These are phyloP conservation scores for Poecile atricapillus DNA, from an alignment of 2,113 vertebrate species.

Conservation along the genomic window DNA sequence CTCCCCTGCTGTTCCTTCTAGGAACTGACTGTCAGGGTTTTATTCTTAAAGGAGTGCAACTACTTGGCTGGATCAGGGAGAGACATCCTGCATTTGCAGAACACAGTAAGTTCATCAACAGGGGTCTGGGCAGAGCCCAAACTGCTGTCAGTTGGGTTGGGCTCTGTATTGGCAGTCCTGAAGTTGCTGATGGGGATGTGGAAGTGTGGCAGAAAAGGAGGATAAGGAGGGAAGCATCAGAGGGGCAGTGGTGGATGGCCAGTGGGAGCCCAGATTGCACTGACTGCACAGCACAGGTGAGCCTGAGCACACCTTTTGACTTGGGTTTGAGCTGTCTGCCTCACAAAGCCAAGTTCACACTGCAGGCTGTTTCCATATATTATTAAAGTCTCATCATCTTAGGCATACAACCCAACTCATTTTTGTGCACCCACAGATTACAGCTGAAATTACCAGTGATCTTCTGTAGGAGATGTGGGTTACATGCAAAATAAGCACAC, in stretches of 20 bases:
- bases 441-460: not conserved
- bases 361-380: not conserved
- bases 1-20: fast-evolving
- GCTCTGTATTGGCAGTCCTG: not conserved
- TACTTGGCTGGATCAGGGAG: not conserved
- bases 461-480: not conserved
- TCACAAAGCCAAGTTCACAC: not conserved
- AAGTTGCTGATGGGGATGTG: not conserved
- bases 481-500: not conserved
- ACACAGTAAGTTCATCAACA: not conserved
- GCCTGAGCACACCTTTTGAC: not conserved
- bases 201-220: not conserved
- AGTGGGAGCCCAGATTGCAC: not conserved
- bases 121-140: not conserved
- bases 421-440: not conserved
- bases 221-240: not conserved
- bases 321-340: not conserved
- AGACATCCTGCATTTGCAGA: not conserved
- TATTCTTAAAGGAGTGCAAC: not conserved
- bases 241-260: not conserved
- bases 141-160: not conserved
- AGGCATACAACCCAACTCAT: not conserved
- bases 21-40: not conserved
- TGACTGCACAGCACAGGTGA: not conserved
- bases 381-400: not conserved